These are phyloP conservation scores for Lampris incognitus DNA, from an alignment of 2,113 vertebrate species.

Conservation along the genomic window DNA sequence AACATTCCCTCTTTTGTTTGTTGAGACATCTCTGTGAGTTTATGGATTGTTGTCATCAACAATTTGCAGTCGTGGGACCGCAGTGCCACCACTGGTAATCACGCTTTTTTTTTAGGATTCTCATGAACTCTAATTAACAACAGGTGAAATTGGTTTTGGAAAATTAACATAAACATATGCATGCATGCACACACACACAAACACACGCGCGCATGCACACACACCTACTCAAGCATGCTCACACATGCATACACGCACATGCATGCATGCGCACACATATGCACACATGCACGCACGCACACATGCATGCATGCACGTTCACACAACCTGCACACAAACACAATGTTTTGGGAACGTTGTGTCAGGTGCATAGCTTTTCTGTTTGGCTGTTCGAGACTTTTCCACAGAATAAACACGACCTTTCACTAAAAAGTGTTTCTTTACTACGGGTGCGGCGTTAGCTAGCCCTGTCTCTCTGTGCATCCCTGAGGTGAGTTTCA, in stretches of 20 bases:
- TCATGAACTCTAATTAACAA: no score
- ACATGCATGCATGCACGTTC: constrained; percentile 6
- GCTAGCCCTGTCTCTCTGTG: constrained; percentile 32
- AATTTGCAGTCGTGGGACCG: no score
- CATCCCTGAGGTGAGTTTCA: constrained; percentile 45
- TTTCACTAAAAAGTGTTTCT: constrained; percentile 2
- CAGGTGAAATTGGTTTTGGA: no score
- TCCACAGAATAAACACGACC: not conserved
- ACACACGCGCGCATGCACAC: not conserved
- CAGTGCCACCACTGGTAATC: no score
- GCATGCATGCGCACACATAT: not conserved
- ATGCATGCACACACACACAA: not conserved
- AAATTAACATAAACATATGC: not conserved
- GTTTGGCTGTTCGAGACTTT: constrained; percentile 8
- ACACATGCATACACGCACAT: not conserved
- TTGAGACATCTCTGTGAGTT: no score
- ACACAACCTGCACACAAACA: not conserved
- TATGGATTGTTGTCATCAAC: no score
- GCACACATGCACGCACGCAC: not conserved
- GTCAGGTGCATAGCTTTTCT: constrained; percentile 25
- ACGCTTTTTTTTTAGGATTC: no score
- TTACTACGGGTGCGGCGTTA: not conserved
- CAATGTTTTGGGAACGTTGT: constrained; percentile 43
- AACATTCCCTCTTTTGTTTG: no score
- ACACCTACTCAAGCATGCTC: constrained; percentile 22